Evolutionary conservation across 2,113 vertebrate species (phyloP).

Genomic region (Mellivora capensis): DNA sequence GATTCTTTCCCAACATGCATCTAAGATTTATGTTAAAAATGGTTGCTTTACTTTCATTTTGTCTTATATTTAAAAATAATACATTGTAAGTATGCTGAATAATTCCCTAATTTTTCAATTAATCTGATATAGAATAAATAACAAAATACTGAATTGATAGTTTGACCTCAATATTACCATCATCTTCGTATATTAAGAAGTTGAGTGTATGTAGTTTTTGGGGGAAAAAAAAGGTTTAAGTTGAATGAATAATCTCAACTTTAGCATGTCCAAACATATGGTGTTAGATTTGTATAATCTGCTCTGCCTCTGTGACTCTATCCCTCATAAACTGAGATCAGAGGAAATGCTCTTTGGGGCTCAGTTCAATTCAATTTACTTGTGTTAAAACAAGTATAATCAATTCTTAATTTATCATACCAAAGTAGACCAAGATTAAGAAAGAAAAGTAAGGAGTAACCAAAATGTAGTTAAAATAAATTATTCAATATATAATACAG

Average conservation of each 20-base stretch:
- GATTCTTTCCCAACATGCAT: neutral
- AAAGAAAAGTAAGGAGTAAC: neutral
- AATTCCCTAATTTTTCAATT: neutral
- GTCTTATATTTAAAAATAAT: neutral
- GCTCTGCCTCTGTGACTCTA: neutral
- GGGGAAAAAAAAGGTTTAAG: neutral
- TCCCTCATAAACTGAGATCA: neutral
- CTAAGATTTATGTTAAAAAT: neutral
- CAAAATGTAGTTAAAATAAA: neutral
- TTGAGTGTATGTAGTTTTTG: neutral
- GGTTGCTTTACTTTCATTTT: neutral
- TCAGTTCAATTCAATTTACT: neutral
- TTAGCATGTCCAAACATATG: neutral
- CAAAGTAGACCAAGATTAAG: neutral
- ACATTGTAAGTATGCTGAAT: neutral
- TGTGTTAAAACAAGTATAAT: neutral
- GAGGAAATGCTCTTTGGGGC: neutral
- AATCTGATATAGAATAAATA: neutral
- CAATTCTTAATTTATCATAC: neutral
- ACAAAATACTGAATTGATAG: neutral
- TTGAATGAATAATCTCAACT: neutral
- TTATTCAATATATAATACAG: neutral
- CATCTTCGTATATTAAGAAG: neutral
- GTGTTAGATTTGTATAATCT: neutral
- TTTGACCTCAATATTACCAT: neutral